Evolutionary conservation across 2,888 invertebrate genomes (phyloP).

Genomic region (Agrotis puta): DNA sequence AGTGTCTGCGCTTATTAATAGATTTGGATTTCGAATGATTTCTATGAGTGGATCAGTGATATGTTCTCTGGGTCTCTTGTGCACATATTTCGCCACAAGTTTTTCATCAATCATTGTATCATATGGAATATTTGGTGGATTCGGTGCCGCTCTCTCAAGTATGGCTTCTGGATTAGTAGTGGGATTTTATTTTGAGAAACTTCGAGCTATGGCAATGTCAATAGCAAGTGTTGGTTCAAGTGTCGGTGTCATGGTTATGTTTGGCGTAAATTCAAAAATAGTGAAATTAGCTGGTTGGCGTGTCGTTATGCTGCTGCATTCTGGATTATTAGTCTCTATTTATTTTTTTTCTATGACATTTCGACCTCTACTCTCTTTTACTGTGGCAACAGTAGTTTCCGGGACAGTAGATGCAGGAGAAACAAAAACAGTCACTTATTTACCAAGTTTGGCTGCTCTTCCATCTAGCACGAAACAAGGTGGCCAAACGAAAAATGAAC

Average conservation of each 20-base stretch:
- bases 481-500: conserved; percentile 35
- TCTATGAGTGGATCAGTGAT: conserved; percentile 83
- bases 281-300: conserved; percentile 83
- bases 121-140: conserved; percentile 81
- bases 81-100: conserved; percentile 78
- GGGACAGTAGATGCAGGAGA: conserved; percentile 65
- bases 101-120: conserved; percentile 76
- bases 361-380: conserved; percentile 81
- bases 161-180: conserved; percentile 82
- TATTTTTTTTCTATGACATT: conserved; percentile 83
- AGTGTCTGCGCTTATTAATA: conserved; percentile 84
- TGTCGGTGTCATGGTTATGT: conserved; percentile 82
- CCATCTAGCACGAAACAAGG: conserved; percentile 68
- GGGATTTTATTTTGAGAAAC: conserved; percentile 86
- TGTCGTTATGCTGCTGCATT: conserved; percentile 79
- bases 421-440: conserved; percentile 83
- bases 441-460: conserved; percentile 79
- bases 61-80: conserved; percentile 76
- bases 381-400: conserved; percentile 77
- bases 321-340: conserved; percentile 79
- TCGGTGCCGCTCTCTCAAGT: conserved; percentile 83
- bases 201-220: conserved; percentile 81
- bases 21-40: conserved; percentile 85
- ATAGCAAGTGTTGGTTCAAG: conserved; percentile 82
- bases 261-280: conserved; percentile 79